Conservation (phyloP, 1,140 invertebrate species). For the honey bee (Apis mellifera) region Amel_HAv3.1 CM009943.2:7404001-7404500, state of each 20-base stretch:
- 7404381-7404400: no score
- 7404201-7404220: neutral
- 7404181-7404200: neutral
- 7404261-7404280: no score
- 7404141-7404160: constrained; percentile 55
- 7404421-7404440: neutral
- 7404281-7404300: no score
- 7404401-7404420: neutral
- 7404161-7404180: neutral
- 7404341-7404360: no score
- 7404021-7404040: neutral
- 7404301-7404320: no score
- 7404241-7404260: neutral
- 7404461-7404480: no score
- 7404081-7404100: constrained; percentile 16
- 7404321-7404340: no score
- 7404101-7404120: constrained; percentile 32
- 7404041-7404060: constrained; percentile 25
- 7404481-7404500: no score
- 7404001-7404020: no score
- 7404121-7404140: constrained; percentile 27
- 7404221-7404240: neutral
- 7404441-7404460: neutral
- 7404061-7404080: constrained; percentile 47
- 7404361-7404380: no score